phyloP scores from a whole-genome alignment of 2,113 vertebrate species.

The Leuciscus idus region DNA sequence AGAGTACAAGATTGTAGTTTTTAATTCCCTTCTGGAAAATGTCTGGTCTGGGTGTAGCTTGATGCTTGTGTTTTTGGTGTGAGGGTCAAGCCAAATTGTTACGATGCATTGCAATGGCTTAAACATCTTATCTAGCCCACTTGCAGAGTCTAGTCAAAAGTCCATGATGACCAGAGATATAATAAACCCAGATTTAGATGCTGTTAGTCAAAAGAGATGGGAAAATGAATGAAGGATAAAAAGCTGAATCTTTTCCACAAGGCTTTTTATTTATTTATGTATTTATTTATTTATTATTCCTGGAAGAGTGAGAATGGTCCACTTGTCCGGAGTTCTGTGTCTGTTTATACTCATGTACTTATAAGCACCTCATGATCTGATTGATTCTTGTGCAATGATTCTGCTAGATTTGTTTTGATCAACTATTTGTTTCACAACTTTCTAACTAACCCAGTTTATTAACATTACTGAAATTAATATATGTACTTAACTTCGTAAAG shows the following conservation, averaged over 20 bases:
- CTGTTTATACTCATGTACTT: slow-evolving; percentile 15
- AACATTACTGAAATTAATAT: slow-evolving; percentile 14
- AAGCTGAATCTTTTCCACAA: slow-evolving; percentile 13
- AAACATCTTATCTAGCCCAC: slow-evolving; percentile 7
- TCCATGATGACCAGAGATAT: not conserved
- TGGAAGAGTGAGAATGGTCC: not conserved
- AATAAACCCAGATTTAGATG: not conserved
- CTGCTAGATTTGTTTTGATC: not conserved
- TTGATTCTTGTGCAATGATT: slow-evolving; percentile 1
- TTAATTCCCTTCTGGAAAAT: slow-evolving; percentile 68
- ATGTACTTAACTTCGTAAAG: not conserved
- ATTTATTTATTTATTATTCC: not conserved
- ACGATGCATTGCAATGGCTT: not conserved
- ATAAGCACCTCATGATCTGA: not conserved
- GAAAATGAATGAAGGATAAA: slow-evolving; percentile 44
- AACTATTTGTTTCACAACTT: not conserved
- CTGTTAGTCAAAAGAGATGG: slow-evolving; percentile 23
- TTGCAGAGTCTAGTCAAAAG: not conserved
- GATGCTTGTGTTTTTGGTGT: slow-evolving; percentile 54
- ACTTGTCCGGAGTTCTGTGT: not conserved
- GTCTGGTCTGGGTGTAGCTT: slow-evolving; percentile 66
- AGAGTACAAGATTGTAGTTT: slow-evolving; percentile 78
- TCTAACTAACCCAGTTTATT: slow-evolving; percentile 30
- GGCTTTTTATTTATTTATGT: not conserved
- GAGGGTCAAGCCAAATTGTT: slow-evolving; percentile 51